Evolutionary conservation across 2,888 invertebrate species (phyloP).

Genomic region (Troides aeacus): DNA sequence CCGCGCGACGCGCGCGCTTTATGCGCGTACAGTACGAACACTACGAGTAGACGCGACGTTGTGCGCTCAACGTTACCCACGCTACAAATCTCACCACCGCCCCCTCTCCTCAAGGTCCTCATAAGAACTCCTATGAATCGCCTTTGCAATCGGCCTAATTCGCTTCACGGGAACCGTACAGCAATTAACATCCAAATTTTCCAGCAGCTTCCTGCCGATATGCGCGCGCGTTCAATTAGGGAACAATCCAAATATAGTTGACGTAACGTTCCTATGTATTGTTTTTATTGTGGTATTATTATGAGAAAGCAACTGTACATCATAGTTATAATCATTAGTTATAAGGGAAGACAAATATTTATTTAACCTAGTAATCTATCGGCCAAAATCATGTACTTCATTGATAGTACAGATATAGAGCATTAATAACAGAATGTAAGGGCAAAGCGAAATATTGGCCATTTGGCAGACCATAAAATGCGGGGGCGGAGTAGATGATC

Average conservation of each 20-base stretch:
- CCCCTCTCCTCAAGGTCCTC: slow-evolving; percentile 53
- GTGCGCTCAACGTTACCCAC: slow-evolving; percentile 69
- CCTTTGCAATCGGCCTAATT: slow-evolving; percentile 70
- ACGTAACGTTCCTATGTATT: neutral
- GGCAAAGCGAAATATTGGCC: slow-evolving; percentile 25
- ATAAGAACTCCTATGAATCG: slow-evolving; percentile 59
- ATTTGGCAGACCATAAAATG: slow-evolving; percentile 29
- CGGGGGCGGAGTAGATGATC: slow-evolving; percentile 25
- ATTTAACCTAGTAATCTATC: slow-evolving; percentile 11
- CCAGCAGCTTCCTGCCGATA: slow-evolving; percentile 15
- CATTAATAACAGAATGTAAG: slow-evolving; percentile 36
- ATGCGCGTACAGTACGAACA: slow-evolving; percentile 58
- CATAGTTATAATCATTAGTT: too few species aligned
- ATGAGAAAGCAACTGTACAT: too few species aligned
- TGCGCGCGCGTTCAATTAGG: slow-evolving; percentile 2
- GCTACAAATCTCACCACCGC: slow-evolving; percentile 58
- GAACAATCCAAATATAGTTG: slow-evolving; percentile 8
- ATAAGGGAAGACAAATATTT: neutral
- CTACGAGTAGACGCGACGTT: slow-evolving; percentile 70
- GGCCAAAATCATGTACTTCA: slow-evolving; percentile 17
- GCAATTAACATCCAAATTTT: slow-evolving; percentile 20
- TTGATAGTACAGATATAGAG: slow-evolving; percentile 28
- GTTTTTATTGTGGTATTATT: neutral
- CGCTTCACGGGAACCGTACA: slow-evolving; percentile 60
- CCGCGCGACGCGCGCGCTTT: slow-evolving; percentile 54